Conservation (phyloP, 2,113 vertebrate species). For the Semicossyphus pulcher region DNA sequence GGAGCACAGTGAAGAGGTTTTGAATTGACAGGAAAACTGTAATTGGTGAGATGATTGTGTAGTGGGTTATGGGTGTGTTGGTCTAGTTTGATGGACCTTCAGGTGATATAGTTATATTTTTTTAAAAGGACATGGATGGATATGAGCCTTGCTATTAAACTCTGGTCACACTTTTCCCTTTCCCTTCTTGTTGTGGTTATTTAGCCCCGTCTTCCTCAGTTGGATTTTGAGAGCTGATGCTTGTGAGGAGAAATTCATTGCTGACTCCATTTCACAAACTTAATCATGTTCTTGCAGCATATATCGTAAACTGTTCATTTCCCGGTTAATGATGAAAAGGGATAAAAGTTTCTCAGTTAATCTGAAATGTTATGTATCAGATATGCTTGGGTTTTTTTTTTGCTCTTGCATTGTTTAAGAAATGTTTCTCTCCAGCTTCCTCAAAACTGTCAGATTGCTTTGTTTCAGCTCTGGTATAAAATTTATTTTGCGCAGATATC, state of each 20-base stretch:
- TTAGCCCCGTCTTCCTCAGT: not conserved
- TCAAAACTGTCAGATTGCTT: not conserved
- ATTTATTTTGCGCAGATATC: not conserved
- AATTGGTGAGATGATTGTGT: not conserved
- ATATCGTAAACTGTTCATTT: not conserved
- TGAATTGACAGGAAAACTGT: too few relatives aligned
- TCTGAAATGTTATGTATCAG: not conserved
- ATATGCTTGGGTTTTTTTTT: not conserved
- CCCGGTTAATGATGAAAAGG: not conserved
- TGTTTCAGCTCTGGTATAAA: not conserved
- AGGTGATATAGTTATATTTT: not conserved
- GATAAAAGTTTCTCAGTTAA: not conserved
- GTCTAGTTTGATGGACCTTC: not conserved
- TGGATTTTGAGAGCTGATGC: not conserved
- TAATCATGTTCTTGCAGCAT: not conserved
- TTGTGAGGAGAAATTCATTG: not conserved
- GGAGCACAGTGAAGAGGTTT: not conserved
- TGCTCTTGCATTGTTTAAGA: not conserved
- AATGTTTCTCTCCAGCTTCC: not conserved
- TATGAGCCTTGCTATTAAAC: not conserved
- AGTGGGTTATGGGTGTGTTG: not conserved
- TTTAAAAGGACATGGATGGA: not conserved
- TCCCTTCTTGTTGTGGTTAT: not conserved
- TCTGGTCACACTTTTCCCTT: too few relatives aligned
- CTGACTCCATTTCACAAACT: not conserved